Conservation (phyloP, 2,888 invertebrate species). For the Noctua pronuba region DNA sequence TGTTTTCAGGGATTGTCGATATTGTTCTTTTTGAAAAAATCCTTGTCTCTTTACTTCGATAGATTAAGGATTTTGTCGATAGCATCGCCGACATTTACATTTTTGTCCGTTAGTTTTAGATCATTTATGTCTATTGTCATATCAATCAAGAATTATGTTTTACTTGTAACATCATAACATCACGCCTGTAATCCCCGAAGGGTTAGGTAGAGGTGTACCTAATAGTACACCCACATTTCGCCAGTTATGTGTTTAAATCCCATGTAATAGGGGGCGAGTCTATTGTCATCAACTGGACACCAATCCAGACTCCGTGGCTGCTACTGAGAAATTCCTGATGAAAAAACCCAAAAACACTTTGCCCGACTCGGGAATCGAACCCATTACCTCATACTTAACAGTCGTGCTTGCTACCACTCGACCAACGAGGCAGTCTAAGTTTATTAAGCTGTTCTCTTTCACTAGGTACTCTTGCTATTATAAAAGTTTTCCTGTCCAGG, state of each 20-base stretch:
- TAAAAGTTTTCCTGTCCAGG: neutral
- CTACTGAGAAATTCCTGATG: neutral
- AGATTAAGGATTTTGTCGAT: neutral
- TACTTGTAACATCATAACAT: no score
- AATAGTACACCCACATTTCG: neutral
- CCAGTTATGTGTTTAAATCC: neutral
- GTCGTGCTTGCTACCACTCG: neutral
- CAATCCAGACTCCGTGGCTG: neutral
- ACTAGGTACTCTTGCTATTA: neutral
- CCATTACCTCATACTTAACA: no score
- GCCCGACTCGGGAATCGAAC: neutral
- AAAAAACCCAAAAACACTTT: no score
- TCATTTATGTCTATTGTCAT: neutral
- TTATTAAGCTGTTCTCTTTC: no score
- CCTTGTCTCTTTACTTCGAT: neutral
- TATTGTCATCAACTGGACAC: neutral
- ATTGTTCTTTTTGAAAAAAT: slow-evolving; percentile 35
- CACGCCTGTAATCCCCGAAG: neutral
- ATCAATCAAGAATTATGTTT: neutral
- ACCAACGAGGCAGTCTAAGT: neutral
- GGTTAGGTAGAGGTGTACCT: neutral
- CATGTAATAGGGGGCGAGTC: neutral
- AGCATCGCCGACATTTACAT: slow-evolving; percentile 3
- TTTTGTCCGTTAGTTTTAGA: neutral
- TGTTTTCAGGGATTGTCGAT: slow-evolving; percentile 52